These are phyloP conservation scores for Petaurus breviceps DNA, from an alignment of 2,113 vertebrate species.

Conservation along the genomic window DNA sequence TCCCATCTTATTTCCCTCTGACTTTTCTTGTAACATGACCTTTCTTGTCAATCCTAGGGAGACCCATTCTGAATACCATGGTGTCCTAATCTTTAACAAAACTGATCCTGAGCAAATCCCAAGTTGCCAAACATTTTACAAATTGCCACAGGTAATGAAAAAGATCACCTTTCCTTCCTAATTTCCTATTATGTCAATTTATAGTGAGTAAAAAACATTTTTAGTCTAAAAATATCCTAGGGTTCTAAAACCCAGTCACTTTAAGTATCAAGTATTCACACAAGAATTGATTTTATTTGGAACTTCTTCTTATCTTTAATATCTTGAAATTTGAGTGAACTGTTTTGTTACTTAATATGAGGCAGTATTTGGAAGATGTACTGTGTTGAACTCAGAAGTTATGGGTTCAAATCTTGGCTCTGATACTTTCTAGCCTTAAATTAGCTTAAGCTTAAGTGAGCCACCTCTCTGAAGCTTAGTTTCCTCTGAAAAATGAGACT, in stretches of 20 bases:
- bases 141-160: not conserved
- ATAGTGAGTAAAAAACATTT: constrained; percentile 31
- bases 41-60: not conserved
- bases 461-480: too few relatives aligned
- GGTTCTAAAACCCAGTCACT: constrained; percentile 4
- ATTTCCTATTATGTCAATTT: not conserved
- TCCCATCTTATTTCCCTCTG: constrained; percentile 36
- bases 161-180: not conserved
- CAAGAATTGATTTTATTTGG: not conserved
- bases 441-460: too few relatives aligned
- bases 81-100: constrained; percentile 23
- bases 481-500: too few relatives aligned
- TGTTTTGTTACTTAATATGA: too few relatives aligned
- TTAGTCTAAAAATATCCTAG: constrained; percentile 7
- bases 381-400: too few relatives aligned
- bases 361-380: too few relatives aligned
- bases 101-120: not conserved
- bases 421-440: too few relatives aligned
- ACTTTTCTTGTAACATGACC: constrained; percentile 30
- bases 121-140: not conserved
- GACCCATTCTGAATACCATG: not conserved
- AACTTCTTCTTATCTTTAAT: not conserved
- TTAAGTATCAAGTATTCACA: too few relatives aligned
- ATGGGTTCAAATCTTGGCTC: too few relatives aligned
- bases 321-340: too few relatives aligned